Conservation (phyloP, 1,140 invertebrate species). For the Drosophila lacteicornis region DNA sequence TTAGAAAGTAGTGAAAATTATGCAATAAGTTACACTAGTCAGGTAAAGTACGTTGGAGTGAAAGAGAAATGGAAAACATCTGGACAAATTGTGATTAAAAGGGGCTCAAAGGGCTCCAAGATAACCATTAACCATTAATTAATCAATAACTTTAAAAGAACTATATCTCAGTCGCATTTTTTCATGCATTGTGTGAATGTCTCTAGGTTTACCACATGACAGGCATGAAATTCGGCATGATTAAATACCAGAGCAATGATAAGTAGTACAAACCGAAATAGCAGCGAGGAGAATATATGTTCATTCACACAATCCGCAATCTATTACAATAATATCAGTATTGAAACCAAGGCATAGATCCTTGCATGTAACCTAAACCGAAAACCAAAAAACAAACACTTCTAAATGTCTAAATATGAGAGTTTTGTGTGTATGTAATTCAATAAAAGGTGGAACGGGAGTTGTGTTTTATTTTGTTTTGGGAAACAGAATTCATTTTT, state of each 20-base stretch:
- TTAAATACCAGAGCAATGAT: constrained; percentile 41
- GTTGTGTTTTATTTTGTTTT: background rate
- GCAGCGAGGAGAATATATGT: background rate
- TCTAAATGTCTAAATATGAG: constrained; percentile 35
- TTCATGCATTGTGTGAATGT: background rate
- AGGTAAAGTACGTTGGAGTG: background rate
- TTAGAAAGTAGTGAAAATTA: too few relatives aligned
- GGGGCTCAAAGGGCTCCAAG: constrained; percentile 12
- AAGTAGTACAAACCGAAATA: constrained; percentile 36
- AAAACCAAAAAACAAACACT: background rate
- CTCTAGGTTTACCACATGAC: constrained; percentile 2
- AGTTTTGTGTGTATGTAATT: constrained; percentile 28
- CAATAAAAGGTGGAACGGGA: constrained; percentile 45
- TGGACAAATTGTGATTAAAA: constrained; percentile 6
- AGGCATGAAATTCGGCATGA: background rate
- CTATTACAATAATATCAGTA: background rate
- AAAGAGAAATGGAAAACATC: background rate
- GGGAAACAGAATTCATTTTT: background rate
- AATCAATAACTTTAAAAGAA: background rate
- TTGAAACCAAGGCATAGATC: background rate
- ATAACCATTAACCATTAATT: background rate
- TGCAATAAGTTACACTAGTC: too few relatives aligned
- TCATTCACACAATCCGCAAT: background rate
- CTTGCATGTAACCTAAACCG: background rate
- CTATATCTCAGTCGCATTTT: background rate